These are phyloP conservation scores for Tachina lurida DNA, from an alignment of 2,888 invertebrate species.

Conservation along the genomic window DNA sequence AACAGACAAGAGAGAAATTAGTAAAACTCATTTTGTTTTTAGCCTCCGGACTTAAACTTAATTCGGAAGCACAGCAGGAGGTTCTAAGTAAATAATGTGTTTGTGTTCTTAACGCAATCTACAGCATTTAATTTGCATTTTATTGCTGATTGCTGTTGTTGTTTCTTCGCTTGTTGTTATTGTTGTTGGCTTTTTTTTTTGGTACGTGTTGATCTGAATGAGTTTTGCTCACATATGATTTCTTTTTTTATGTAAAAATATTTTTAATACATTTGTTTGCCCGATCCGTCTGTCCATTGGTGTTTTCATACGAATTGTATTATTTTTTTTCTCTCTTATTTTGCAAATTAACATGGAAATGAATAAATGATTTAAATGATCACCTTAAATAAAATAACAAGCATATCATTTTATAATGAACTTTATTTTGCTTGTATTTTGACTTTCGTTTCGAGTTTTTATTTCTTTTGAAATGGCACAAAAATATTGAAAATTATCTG, in stretches of 20 bases:
- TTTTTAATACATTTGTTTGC: constrained; percentile 52
- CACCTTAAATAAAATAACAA: constrained; percentile 69
- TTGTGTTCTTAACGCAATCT: constrained; percentile 77
- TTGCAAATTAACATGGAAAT: constrained; percentile 67
- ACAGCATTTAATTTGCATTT: constrained; percentile 82
- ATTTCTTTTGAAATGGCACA: background rate
- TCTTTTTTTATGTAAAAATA: background rate
- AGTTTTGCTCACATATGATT: constrained; percentile 46
- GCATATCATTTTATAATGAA: constrained; percentile 72
- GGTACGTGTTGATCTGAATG: constrained; percentile 67
- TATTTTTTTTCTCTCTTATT: constrained; percentile 14
- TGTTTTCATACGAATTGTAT: constrained; percentile 48
- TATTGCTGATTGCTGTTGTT: constrained; percentile 75
- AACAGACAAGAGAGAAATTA: constrained; percentile 81
- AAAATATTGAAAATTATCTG: constrained; percentile 51
- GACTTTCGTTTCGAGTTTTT: background rate
- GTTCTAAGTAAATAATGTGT: constrained; percentile 84
- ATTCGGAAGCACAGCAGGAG: constrained; percentile 89
- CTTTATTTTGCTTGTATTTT: constrained; percentile 33
- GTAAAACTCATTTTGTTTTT: constrained; percentile 84
- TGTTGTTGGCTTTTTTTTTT: constrained; percentile 28
- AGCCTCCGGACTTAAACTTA: constrained; percentile 89
- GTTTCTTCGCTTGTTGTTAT: background rate
- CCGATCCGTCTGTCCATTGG: constrained; percentile 14
- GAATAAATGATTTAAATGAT: constrained; percentile 71